Percentiles rank a stretch among this genome's conserved stretches.
These are phyloP conservation scores for Bos javanicus DNA, from an alignment of 2,113 vertebrate genomes.

Conservation along the genomic window DNA sequence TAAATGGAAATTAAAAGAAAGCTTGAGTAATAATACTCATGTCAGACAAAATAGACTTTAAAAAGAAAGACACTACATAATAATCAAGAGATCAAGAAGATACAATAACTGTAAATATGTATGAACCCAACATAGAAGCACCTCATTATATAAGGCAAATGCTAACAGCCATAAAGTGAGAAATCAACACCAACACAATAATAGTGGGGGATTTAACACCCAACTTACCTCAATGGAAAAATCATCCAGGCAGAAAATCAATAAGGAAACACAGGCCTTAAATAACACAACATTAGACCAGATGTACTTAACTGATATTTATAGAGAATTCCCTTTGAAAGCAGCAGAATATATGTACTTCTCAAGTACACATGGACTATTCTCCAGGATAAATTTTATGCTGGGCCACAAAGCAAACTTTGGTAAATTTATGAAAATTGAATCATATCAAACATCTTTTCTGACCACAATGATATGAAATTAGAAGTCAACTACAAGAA, in stretches of 20 bases:
- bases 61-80: not conserved
- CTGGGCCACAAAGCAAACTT: not conserved
- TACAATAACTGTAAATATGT: not conserved
- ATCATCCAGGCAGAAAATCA: not conserved
- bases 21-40: not conserved
- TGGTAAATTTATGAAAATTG: not conserved
- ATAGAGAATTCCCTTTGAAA: not conserved
- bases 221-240: not conserved
- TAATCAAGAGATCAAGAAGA: not conserved
- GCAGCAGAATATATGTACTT: not conserved
- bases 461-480: not conserved
- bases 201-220: not conserved
- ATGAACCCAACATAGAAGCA: not conserved
- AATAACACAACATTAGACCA: not conserved
- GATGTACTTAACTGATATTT: not conserved
- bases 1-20: not conserved
- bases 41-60: not conserved
- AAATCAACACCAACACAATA: not conserved
- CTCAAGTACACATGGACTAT: not conserved
- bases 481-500: not conserved
- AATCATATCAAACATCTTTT: not conserved
- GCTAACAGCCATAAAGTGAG: not conserved
- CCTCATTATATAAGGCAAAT: not conserved
- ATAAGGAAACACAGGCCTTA: not conserved
- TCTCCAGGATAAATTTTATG: not conserved